A percentile compares a stretch with the other conserved stretches of the same genome.
Conservation (phyloP, 1,140 invertebrate species). For the Anadara kagoshimensis region DNA sequence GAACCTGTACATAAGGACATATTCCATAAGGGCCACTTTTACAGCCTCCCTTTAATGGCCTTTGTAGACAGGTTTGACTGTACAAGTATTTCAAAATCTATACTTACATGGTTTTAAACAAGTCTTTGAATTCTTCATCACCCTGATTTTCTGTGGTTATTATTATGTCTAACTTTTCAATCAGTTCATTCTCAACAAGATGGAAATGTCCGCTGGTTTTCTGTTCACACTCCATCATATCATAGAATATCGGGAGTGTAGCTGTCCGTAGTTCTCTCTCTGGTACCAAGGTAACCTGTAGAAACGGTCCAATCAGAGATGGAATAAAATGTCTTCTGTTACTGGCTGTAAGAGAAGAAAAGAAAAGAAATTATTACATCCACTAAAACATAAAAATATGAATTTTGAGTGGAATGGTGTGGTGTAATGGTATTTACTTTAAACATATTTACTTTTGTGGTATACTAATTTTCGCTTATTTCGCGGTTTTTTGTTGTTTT, state of each 20-base stretch:
- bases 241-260: conserved; percentile 69
- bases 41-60: too few relatives aligned
- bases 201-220: conserved; percentile 85
- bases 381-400: too few relatives aligned
- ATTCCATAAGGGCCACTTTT: too few relatives aligned
- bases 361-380: background rate
- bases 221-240: conserved; percentile 76
- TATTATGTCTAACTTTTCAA: conserved; percentile 93
- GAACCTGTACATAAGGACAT: too few relatives aligned
- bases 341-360: conserved; percentile 76
- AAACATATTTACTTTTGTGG: too few relatives aligned
- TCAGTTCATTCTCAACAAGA: conserved; percentile 90
- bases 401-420: too few relatives aligned
- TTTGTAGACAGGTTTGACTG: too few relatives aligned
- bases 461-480: too few relatives aligned
- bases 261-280: conserved; percentile 65
- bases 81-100: background rate
- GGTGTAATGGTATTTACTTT: too few relatives aligned
- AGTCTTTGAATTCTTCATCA: conserved; percentile 89
- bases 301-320: conserved; percentile 66
- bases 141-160: conserved; percentile 92
- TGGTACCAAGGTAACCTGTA: conserved; percentile 70
- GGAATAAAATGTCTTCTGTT: conserved; percentile 65
- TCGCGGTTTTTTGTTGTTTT: too few relatives aligned
- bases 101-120: conserved; percentile 96